Conservation (phyloP, 2,113 vertebrate species). For the Ardeotis arabs region DNA sequence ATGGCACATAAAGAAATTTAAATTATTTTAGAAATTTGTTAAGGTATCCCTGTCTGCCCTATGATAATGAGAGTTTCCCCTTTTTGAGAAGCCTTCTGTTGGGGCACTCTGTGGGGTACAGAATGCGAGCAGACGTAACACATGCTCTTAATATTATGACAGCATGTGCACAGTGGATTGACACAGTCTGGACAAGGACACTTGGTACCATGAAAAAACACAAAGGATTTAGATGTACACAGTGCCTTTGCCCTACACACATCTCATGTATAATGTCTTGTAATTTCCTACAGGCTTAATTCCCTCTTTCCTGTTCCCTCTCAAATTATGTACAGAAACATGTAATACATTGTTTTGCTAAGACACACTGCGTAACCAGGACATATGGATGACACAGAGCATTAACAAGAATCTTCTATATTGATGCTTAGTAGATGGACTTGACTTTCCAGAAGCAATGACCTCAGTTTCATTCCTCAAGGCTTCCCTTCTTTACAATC, state of each 20-base stretch:
- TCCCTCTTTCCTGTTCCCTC: neutral
- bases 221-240: neutral
- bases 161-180: neutral
- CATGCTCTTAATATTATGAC: neutral
- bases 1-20: neutral
- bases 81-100: neutral
- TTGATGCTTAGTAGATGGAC: neutral
- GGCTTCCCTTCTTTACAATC: constrained; percentile 39
- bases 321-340: neutral
- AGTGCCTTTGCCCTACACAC: neutral
- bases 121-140: neutral
- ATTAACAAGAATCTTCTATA: neutral
- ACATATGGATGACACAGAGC: neutral
- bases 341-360: neutral
- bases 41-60: neutral
- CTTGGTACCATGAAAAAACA: neutral
- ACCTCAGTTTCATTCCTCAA: constrained; percentile 55
- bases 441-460: constrained; percentile 36
- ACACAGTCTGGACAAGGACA: neutral
- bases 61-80: neutral
- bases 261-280: neutral
- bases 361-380: neutral
- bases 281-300: neutral
- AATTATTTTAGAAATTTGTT: neutral
- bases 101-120: rapidly evolving